These are phyloP conservation scores for Harlomillsia oculata DNA, from an alignment of 1,140 invertebrate species.

Conservation along the genomic window DNA sequence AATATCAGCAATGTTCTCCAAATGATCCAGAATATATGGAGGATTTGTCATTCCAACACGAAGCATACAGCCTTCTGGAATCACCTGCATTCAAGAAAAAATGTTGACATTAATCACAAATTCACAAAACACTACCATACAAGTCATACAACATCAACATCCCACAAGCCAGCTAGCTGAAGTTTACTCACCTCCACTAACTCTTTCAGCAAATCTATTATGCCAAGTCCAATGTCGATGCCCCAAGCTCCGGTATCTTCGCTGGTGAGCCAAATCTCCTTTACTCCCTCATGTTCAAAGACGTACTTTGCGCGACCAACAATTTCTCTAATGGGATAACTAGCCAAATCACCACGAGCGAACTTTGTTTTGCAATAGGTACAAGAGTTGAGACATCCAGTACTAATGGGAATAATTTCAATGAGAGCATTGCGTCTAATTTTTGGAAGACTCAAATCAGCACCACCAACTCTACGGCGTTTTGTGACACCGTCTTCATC, in stretches of 20 bases:
- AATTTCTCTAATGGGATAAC: constrained; percentile 75
- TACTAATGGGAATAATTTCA: constrained; percentile 97
- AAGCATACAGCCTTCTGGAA: constrained; percentile 47
- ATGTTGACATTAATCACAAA: constrained; percentile 17
- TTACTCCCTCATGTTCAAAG: constrained; percentile 75
- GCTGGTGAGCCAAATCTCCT: constrained; percentile 96
- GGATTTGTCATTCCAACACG: constrained; percentile 95
- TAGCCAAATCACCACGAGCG: constrained; percentile 87
- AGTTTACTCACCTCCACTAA: constrained; percentile 82
- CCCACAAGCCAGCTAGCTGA: constrained; percentile 84
- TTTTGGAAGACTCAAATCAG: constrained; percentile 55
- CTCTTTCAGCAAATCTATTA: constrained; percentile 76
- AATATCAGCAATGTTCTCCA: constrained; percentile 83
- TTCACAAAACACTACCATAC: too few relatives aligned
- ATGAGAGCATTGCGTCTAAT: constrained; percentile 89
- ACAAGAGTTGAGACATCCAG: constrained; percentile 95
- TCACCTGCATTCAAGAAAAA: background rate
- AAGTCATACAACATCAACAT: constrained; percentile 48
- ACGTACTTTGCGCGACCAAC: constrained; percentile 68
- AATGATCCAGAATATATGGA: constrained; percentile 90
- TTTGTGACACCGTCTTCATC: constrained; percentile 35
- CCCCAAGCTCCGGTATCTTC: constrained; percentile 98
- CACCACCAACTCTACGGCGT: background rate
- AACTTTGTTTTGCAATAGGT: constrained; percentile 99
- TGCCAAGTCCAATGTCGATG: constrained; percentile 75